Evolutionary conservation across 2,888 invertebrate species (phyloP).

Genomic region (Atethmia centrago): DNA sequence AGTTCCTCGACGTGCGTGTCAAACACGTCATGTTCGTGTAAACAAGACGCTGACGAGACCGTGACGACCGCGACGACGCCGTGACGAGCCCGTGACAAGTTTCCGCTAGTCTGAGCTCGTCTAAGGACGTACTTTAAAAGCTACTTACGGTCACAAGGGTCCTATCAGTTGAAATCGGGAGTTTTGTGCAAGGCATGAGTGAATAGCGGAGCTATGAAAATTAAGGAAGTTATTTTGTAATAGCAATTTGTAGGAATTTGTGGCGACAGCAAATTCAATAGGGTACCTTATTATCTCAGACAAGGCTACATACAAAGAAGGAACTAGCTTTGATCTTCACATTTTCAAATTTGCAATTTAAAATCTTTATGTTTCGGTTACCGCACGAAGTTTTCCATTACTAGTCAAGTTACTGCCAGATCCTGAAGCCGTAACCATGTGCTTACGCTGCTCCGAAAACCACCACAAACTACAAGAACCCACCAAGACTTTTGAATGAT

Average conservation of each 20-base stretch:
- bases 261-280: background rate
- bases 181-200: constrained; percentile 20
- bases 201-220: constrained; percentile 1
- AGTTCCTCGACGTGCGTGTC: constrained; percentile 38
- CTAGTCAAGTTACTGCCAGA: background rate
- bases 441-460: background rate
- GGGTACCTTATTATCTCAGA: background rate
- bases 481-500: background rate
- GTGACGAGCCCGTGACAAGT: constrained; percentile 57
- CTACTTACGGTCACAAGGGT: constrained; percentile 63
- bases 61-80: constrained; percentile 45
- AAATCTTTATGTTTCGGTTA: background rate
- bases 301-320: background rate
- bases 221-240: background rate
- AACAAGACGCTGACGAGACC: constrained; percentile 62
- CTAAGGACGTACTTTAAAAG: constrained; percentile 62
- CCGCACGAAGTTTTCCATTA: background rate
- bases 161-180: constrained; percentile 57
- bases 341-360: background rate
- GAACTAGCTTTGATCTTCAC: background rate
- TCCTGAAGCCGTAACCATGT: background rate
- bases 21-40: constrained; percentile 60
- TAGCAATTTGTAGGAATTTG: background rate
- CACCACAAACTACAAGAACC: background rate
- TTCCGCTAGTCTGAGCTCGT: constrained; percentile 56